Percentiles rank a stretch among this genome's conserved stretches.
Conservation (phyloP, 2,113 vertebrate species). For the Apodemus speciosus region DNA sequence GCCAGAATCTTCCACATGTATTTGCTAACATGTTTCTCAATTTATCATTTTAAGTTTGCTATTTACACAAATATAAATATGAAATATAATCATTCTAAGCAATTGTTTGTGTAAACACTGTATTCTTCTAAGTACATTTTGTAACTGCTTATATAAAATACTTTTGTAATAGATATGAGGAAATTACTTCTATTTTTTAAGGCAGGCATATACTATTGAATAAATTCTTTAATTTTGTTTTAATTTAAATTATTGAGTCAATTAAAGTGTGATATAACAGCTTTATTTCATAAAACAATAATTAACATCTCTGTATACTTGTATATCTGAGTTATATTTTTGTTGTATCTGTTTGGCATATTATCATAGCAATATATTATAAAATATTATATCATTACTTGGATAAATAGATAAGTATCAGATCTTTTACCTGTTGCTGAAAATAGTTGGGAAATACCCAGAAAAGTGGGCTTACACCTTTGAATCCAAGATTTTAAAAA, state of each 20-base stretch:
- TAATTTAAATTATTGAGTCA: background rate
- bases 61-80: slow-evolving; percentile 35
- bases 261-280: background rate
- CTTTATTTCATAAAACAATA: background rate
- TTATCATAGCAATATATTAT: background rate
- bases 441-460: background rate
- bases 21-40: background rate
- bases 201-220: background rate
- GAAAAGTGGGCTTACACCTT: background rate
- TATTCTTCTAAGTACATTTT: background rate
- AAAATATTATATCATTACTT: background rate
- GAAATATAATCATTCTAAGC: background rate
- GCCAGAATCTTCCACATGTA: background rate
- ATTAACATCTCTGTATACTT: background rate
- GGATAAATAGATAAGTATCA: background rate
- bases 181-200: background rate
- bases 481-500: background rate
- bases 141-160: background rate
- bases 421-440: background rate
- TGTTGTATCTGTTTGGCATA: background rate
- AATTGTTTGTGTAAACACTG: background rate
- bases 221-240: background rate
- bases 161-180: background rate
- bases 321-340: background rate
- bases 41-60: background rate